Conservation (phyloP, 2,888 invertebrate species). For the Synergus itoensis region DNA sequence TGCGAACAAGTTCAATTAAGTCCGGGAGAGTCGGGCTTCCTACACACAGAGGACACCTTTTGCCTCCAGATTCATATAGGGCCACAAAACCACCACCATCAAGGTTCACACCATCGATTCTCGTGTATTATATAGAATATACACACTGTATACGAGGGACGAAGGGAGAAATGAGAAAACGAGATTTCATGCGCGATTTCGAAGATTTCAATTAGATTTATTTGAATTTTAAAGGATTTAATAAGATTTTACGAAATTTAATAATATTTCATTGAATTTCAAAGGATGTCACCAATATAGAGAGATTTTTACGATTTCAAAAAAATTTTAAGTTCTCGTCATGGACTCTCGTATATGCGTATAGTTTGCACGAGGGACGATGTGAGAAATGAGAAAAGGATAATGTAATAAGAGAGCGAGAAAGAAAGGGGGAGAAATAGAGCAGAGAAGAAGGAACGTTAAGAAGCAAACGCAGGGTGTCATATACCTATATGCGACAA, state of each 20-base stretch:
- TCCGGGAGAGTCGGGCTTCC: constrained; percentile 70
- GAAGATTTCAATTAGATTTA: no score
- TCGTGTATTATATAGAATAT: constrained; percentile 43
- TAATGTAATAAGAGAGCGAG: background rate
- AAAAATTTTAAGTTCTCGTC: no score
- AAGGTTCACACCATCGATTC: constrained; percentile 28
- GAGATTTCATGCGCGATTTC: no score
- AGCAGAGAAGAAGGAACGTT: constrained; percentile 50
- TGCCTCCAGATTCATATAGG: no score
- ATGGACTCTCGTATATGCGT: no score
- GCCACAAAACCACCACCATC: constrained; percentile 18
- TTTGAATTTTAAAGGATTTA: no score
- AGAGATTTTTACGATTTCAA: no score
- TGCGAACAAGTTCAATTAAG: constrained; percentile 78
- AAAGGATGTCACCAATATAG: no score
- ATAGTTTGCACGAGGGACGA: background rate
- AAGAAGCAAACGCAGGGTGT: constrained; percentile 45
- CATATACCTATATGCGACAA: background rate
- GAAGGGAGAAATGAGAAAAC: no score
- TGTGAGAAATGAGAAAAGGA: background rate
- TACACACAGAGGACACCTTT: constrained; percentile 57
- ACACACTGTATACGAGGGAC: no score
- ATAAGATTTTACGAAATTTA: no score
- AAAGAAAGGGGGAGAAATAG: constrained; percentile 4
- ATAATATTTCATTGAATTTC: no score